Base-by-base conservation (phyloP, 2,888 invertebrate genomes). In the Myopa tessellatipennis region DNA sequence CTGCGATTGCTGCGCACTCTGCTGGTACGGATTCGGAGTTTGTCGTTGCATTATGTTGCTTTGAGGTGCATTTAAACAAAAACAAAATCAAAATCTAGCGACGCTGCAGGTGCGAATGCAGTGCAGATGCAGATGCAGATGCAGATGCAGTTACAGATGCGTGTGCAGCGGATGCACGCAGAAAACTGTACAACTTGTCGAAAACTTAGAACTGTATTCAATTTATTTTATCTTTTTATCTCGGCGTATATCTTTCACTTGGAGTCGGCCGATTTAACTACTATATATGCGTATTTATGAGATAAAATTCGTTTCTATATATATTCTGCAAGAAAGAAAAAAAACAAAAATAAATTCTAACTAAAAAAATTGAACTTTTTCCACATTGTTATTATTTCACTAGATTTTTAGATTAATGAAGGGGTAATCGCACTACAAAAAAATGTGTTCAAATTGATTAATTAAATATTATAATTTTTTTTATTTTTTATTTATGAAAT, bases 21-120 rank as follows among this genome's bases (percentile, higher is more conserved):
- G 91, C 86, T 90, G 90, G 88, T 90, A 88, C 84, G 87, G 89
- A 85, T 88, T 89, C 85, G 88, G 85, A 88, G 91, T 91, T 91
- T 94, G 94, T 91, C 94, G 94, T 92, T 94, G 93, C 95, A 95
- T 95, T 87, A 87, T 87, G 84, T 87, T 90, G 88, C 86, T 88
- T 91, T 86, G 85, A 85, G 85, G 83, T 83, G 85, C 89, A 88
- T 88, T 86, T 84, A 86, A 86, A 85, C 83, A 82, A 84, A 78
- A 84, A 83, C 72, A 80, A 79, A 80, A 80, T 72, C 77, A 45
- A 80, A 79, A 78, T 78, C 77, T 78, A 69, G 45, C 71, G 77
- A 76, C 79, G 67, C 79, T 74, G 76, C 74, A 74, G 69, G 58
- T 75, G 40, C 74, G 74, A n/a, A 55, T 55, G 38, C 70, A 67